phyloP scores from a whole-genome alignment of 2,797 vertebrate genomes.

The Siniperca scherzeri region DNA sequence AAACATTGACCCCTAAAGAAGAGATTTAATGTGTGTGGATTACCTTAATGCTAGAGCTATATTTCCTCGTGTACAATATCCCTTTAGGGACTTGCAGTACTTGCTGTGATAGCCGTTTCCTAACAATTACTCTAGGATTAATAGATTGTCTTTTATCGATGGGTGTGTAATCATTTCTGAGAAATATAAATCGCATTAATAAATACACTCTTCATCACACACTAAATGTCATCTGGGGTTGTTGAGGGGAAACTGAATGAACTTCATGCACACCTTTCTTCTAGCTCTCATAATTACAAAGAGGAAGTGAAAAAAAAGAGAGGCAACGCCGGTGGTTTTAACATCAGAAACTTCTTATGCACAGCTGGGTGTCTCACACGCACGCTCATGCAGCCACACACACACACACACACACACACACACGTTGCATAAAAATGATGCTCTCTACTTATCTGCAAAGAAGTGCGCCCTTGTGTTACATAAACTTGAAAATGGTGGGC shows the following conservation, averaged over 20 bases:
- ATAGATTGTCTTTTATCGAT: not conserved
- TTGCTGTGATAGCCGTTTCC: conserved; percentile 14
- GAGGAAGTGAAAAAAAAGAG: conserved; percentile 47
- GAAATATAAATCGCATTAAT: not conserved
- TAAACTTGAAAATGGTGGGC: conserved; percentile 36
- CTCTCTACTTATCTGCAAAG: conserved; percentile 30
- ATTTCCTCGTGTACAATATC: conserved; percentile 8
- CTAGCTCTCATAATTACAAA: not conserved
- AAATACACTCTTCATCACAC: not conserved
- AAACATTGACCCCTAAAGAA: not conserved
- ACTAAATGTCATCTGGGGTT: too few species aligned
- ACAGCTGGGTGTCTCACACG: conserved; percentile 30
- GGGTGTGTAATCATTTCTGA: not conserved
- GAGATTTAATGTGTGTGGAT: not conserved
- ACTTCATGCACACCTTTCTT: not conserved
- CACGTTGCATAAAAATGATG: conserved; percentile 54
- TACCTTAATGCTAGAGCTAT: not conserved
- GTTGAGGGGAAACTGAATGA: too few species aligned
- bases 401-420: not conserved
- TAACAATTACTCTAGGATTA: conserved; percentile 13
- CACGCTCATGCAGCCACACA: not conserved
- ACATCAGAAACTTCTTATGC: conserved; percentile 10
- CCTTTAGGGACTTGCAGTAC: not conserved
- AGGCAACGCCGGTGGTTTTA: not conserved
- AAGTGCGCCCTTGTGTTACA: conserved; percentile 48